phyloP scores from a whole-genome alignment of 2,113 vertebrate species.

The Paralichthys olivaceus region DNA sequence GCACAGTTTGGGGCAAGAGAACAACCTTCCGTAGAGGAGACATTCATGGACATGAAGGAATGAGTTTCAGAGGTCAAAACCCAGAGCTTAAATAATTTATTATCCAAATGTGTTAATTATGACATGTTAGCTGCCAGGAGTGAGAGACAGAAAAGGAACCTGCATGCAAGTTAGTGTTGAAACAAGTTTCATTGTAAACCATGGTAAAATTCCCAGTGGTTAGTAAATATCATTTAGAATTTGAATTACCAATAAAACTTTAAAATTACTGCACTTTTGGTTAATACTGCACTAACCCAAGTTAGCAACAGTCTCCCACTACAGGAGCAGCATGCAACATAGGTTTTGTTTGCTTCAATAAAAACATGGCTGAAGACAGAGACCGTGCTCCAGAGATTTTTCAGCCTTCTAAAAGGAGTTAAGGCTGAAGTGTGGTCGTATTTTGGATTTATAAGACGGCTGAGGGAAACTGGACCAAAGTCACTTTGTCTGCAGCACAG shows the following conservation, averaged over 20 bases:
- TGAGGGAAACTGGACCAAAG: not conserved
- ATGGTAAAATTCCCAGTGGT: not conserved
- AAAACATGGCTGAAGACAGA: not conserved
- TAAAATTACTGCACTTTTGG: no score
- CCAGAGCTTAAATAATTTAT: not conserved
- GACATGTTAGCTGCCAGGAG: not conserved
- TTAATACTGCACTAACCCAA: no score
- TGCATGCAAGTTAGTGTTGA: no score
- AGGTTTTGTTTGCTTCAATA: not conserved
- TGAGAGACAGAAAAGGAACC: not conserved
- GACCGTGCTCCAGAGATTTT: not conserved
- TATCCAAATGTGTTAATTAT: not conserved
- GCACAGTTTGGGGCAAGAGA: slow-evolving; percentile 13
- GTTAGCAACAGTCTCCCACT: no score
- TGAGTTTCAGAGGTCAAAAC: not conserved
- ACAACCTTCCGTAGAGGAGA: not conserved
- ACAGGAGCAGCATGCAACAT: not conserved
- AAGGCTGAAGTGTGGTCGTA: not conserved
- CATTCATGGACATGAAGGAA: not conserved
- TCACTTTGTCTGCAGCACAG: not conserved
- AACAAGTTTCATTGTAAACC: no score
- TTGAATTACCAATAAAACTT: no score
- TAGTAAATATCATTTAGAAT: no score
- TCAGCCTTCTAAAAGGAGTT: not conserved
- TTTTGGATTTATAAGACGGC: not conserved